These are phyloP conservation scores for Proctacanthus coquilletti DNA, from an alignment of 1,140 invertebrate genomes.

Conservation along the genomic window DNA sequence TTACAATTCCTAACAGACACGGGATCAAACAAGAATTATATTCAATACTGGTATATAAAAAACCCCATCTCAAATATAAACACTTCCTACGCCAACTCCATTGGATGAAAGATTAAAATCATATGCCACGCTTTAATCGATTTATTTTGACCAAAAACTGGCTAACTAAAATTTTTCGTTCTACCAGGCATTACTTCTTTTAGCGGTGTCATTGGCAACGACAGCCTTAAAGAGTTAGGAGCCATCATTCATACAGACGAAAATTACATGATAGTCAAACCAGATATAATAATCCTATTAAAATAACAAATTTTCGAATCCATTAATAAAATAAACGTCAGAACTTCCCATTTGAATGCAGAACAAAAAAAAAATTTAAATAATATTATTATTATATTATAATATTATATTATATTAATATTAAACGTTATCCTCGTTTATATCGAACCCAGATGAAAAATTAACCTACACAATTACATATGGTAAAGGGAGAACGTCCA, in stretches of 20 bases:
- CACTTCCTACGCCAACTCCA: neutral
- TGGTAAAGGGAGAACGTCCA: neutral
- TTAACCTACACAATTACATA: neutral
- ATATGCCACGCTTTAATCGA: too few species aligned
- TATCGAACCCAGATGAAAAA: neutral
- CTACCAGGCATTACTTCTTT: too few species aligned
- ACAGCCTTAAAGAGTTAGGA: too few species aligned
- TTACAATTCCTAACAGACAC: neutral
- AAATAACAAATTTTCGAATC: too few species aligned
- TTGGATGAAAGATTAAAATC: neutral
- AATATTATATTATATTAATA: too few species aligned
- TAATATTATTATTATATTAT: neutral
- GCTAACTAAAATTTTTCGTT: neutral
- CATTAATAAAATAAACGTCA: neutral
- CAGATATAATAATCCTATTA: neutral
- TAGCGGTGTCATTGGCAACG: too few species aligned
- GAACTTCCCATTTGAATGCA: too few species aligned
- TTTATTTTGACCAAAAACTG: neutral
- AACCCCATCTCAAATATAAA: neutral
- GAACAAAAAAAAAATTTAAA: neutral
- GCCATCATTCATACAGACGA: too few species aligned
- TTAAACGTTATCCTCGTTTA: neutral
- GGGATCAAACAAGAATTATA: too few species aligned
- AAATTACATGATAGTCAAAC: neutral
- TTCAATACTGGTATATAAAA: neutral